Evolutionary conservation across 2,888 invertebrate species (phyloP).

Genomic region (Drosophila siamana): DNA sequence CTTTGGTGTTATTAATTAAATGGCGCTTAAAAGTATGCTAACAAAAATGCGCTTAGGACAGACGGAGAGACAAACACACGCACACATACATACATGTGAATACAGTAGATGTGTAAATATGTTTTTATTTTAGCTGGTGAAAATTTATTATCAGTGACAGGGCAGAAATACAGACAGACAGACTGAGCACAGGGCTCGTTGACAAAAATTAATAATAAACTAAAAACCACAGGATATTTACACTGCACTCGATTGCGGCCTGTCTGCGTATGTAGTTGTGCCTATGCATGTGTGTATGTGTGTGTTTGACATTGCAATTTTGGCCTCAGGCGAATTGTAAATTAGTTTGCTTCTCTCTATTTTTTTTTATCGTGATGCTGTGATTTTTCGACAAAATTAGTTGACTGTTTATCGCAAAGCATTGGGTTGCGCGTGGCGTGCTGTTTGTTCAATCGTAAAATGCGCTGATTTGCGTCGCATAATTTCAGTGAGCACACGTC

Average conservation of each 20-base stretch:
- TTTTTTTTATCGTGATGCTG: conserved; percentile 7
- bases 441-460: conserved; percentile 68
- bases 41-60: conserved; percentile 60
- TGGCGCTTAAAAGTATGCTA: conserved; percentile 56
- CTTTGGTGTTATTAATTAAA: conserved; percentile 72
- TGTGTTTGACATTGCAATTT: conserved; percentile 38
- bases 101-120: neutral
- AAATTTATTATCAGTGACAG: conserved; percentile 80
- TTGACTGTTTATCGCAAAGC: conserved; percentile 63
- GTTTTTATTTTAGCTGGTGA: conserved; percentile 32
- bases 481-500: conserved; percentile 43
- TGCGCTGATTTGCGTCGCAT: conserved; percentile 70
- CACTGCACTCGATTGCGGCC: conserved; percentile 67
- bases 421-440: conserved; percentile 22
- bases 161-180: conserved; percentile 49
- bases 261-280: conserved; percentile 5
- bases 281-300: conserved; percentile 18
- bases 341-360: conserved; percentile 62
- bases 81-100: neutral
- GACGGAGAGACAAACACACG: conserved; percentile 13
- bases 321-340: conserved; percentile 56
- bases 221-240: conserved; percentile 80
- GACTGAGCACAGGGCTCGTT: conserved; percentile 43
- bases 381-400: conserved; percentile 58
- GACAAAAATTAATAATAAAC: conserved; percentile 81